These are phyloP conservation scores for Conops quadrifasciatus DNA, from an alignment of 2,888 invertebrate species.

Conservation along the genomic window DNA sequence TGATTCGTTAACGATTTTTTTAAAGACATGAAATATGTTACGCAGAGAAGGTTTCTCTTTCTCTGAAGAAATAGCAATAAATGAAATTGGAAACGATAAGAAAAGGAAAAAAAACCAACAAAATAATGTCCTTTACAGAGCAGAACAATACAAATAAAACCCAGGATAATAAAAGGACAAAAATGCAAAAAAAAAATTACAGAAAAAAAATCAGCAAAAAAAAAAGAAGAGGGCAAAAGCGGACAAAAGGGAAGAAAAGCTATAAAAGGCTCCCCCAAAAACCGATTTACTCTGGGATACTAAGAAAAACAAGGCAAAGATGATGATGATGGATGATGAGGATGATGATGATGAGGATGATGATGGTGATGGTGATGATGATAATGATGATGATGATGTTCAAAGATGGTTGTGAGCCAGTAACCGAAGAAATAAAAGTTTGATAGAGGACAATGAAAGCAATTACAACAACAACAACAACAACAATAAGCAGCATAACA, in stretches of 20 bases:
- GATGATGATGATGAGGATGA: background rate
- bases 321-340: background rate
- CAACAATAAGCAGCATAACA: background rate
- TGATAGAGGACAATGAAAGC: slow-evolving; percentile 3
- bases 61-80: background rate
- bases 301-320: background rate
- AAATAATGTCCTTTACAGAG: slow-evolving; percentile 23
- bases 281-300: slow-evolving; percentile 24
- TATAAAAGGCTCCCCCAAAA: slow-evolving; percentile 4
- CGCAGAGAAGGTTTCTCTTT: too few relatives aligned
- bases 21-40: too few relatives aligned
- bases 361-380: background rate
- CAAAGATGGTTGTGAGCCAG: background rate
- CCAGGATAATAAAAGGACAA: background rate
- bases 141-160: background rate
- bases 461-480: background rate
- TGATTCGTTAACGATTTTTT: too few relatives aligned
- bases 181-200: background rate
- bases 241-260: too few relatives aligned
- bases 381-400: background rate
- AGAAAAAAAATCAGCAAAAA: background rate
- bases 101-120: too few relatives aligned
- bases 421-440: slow-evolving; percentile 6
- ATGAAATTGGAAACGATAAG: slow-evolving; percentile 23
- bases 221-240: too few relatives aligned